Evolutionary conservation across 2,797 vertebrate species (phyloP).

Genomic region (Crocodylus rhombifer): DNA sequence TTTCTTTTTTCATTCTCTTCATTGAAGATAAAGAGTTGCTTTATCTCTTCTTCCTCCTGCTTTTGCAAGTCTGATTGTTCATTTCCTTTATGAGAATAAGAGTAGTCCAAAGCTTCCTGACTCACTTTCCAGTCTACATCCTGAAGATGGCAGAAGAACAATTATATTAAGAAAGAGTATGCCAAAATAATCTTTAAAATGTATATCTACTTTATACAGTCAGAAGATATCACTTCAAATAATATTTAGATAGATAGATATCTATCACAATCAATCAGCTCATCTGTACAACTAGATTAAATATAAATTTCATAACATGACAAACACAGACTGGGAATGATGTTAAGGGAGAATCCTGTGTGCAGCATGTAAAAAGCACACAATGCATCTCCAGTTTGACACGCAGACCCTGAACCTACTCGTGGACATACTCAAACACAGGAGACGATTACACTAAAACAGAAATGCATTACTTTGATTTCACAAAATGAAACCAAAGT

Average conservation of each 20-base stretch:
- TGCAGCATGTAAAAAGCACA: background rate
- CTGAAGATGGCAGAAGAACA: constrained; percentile 20
- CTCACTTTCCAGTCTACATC: constrained; percentile 46
- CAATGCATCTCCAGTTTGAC: background rate
- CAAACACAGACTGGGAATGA: background rate
- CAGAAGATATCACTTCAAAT: background rate
- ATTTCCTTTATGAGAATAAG: constrained; percentile 15
- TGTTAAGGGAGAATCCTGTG: background rate
- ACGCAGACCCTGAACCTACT: background rate
- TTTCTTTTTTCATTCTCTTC: background rate
- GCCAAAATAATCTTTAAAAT: background rate
- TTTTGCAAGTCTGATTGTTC: constrained; percentile 17
- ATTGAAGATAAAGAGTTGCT: background rate
- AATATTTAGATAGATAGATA: background rate
- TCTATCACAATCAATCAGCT: background rate
- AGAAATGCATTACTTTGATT: background rate
- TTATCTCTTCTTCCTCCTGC: constrained; percentile 14
- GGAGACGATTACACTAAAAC: background rate
- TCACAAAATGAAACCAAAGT: background rate
- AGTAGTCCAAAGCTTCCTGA: constrained; percentile 28
- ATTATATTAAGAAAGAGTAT: background rate
- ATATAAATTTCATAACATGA: background rate
- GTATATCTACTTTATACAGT: fast-evolving
- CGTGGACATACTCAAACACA: background rate
- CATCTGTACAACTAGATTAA: background rate